A percentile compares a stretch with the other conserved stretches of the same genome.
Conservation (phyloP, 2,113 vertebrate species). For the Myotis yumanensis region DNA sequence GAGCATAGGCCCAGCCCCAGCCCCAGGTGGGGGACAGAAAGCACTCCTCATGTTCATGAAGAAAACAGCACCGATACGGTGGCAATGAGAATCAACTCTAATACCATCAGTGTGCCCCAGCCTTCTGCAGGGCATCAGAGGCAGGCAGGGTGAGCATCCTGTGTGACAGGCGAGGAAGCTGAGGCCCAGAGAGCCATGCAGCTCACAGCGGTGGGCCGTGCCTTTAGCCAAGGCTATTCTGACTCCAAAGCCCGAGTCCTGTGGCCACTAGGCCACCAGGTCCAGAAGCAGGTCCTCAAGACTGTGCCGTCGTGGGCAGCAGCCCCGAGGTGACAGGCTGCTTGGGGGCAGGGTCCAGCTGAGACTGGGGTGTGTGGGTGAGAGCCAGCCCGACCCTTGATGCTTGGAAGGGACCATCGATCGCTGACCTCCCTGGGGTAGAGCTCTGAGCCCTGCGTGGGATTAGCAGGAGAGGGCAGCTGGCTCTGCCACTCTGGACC, state of each 20-base stretch:
- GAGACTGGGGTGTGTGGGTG: not conserved
- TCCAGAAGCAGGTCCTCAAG: not conserved
- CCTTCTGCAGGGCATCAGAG: too few relatives aligned
- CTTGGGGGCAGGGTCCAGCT: not conserved
- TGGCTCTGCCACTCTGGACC: not conserved
- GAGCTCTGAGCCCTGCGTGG: not conserved
- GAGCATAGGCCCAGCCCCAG: not conserved
- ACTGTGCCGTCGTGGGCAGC: rapidly evolving
- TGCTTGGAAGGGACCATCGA: not conserved
- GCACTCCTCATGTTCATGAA: not conserved
- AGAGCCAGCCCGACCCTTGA: rapidly evolving
- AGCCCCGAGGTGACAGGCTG: not conserved
- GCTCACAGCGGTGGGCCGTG: too few relatives aligned
- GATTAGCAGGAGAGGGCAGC: not conserved
- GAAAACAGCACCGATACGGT: not conserved
- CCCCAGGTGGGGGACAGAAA: rapidly evolving
- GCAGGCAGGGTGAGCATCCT: rapidly evolving
- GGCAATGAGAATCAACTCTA: not conserved
- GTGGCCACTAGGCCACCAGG: rapidly evolving
- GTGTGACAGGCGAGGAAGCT: not conserved
- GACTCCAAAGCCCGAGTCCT: not conserved
- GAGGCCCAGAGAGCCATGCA: not conserved
- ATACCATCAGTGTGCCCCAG: not conserved
- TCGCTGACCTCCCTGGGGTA: not conserved
- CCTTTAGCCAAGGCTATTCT: not conserved